Base-by-base conservation (phyloP, 2,113 vertebrate species). In the Carettochelys insculpta region DNA sequence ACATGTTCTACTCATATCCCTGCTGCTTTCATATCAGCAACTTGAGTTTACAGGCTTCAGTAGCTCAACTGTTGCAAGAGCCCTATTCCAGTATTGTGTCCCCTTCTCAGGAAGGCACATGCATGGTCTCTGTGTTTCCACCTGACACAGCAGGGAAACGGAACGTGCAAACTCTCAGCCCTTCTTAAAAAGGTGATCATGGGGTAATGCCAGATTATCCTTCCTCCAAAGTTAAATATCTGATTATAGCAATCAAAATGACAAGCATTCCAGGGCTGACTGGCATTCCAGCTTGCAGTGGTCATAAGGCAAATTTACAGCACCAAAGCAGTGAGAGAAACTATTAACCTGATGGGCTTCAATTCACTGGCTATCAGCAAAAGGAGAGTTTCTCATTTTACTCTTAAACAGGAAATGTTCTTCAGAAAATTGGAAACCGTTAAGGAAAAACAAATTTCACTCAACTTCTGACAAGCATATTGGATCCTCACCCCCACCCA, bases 241-340 rank as follows among this genome's bases (percentile, higher is more conserved):
- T 52, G 0, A 0, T 19, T 38, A 16, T 11, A 4, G 53, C 54
- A 77, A 47, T 41, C 0, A 0, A 29, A 27, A 11, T 31, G 5
- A 8, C 47, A 45, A 43, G 4, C 73, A 47, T 91, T 68, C 71
- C 24, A 51, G 79, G 19, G 41, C 48, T 27, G 34, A 88, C 53
- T 41, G 5, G 65, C 22, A 22, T 38, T 41, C 19, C 19, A 38
- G n/a, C 65, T 71, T 71, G 11, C 65, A 41, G n/a, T 24, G 10
- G n/a, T 71, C 19, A 61, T 61, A 91, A 83, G 22, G 5, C 19
- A 85, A 71, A 81, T 13, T 20, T 31, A 53, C 9, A 56, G 82
- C 76, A 52, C 12, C 29, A 22, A 12, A 11, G 24, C 65, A 71
- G 65, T 56, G 84, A 34, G 1, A 3, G 45, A 82, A 91, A 73